Percentiles rank a stretch among this genome's conserved stretches.
phyloP scores from a whole-genome alignment of 2,888 invertebrate genomes.

The Aphelenchoides bicaudatus region DNA sequence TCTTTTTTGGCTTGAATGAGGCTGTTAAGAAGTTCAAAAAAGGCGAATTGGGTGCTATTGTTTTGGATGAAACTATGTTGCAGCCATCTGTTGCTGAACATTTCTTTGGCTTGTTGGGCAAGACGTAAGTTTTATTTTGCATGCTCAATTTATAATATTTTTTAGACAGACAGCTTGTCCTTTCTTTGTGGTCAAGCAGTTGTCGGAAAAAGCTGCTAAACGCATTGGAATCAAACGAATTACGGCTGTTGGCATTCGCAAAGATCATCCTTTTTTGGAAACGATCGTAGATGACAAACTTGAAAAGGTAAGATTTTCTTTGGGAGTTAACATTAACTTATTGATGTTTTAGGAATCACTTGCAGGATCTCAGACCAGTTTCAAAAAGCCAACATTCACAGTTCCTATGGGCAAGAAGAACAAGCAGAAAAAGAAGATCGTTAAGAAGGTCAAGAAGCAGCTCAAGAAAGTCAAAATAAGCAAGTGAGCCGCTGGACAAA shows the following conservation, averaged over 20 bases:
- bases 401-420: constrained; percentile 2
- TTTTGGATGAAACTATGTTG: neutral
- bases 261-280: constrained; percentile 6
- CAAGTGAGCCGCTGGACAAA: too few species aligned
- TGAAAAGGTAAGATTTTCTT: neutral
- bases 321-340: neutral
- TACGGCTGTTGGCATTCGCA: constrained; percentile 11
- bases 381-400: constrained; percentile 16
- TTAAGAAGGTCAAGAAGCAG: too few species aligned
- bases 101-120: constrained; percentile 5
- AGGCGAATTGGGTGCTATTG: constrained; percentile 4
- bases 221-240: constrained; percentile 2
- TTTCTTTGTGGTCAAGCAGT: neutral
- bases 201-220: neutral
- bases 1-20: constrained; percentile 5
- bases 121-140: constrained; percentile 6
- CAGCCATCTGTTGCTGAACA: constrained; percentile 13
- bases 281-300: neutral
- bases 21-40: neutral
- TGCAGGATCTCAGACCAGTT: neutral
- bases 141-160: neutral
- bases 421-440: constrained; percentile 14
- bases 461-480: too few species aligned
- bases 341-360: neutral
- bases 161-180: neutral